phyloP scores from a whole-genome alignment of 1,140 invertebrate genomes.

The Drosophila asahinai region DNA sequence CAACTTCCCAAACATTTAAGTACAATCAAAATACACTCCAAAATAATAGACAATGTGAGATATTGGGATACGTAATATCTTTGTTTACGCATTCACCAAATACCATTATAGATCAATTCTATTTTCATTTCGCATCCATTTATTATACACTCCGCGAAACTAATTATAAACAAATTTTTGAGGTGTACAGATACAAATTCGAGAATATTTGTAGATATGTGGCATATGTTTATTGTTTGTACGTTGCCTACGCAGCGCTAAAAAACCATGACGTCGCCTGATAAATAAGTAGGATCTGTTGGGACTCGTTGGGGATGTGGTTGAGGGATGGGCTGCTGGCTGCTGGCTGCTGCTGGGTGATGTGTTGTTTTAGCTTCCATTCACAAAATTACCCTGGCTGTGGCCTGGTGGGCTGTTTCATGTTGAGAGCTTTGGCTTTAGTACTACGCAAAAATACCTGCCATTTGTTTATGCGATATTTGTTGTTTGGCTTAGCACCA shows the following conservation, averaged over 20 bases:
- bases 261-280: constrained; percentile 68
- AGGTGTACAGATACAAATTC: constrained; percentile 39
- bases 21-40: neutral
- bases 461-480: constrained; percentile 50
- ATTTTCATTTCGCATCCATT: constrained; percentile 60
- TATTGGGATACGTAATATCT: constrained; percentile 26
- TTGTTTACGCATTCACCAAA: constrained; percentile 49
- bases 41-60: neutral
- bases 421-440: constrained; percentile 24
- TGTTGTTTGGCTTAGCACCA: constrained; percentile 42
- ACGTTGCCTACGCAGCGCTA: constrained; percentile 38
- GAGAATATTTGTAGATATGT: constrained; percentile 36
- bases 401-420: constrained; percentile 24
- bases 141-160: constrained; percentile 52
- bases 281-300: constrained; percentile 55
- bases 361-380: constrained; percentile 53
- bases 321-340: constrained; percentile 7
- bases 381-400: constrained; percentile 58
- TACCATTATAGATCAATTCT: constrained; percentile 56
- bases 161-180: constrained; percentile 69
- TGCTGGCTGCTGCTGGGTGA: constrained; percentile 17
- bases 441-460: constrained; percentile 50
- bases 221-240: constrained; percentile 67
- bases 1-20: too few species aligned
- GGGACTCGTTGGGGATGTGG: constrained; percentile 20